Evolutionary conservation across 2,888 invertebrate species (phyloP), one percentile per base, ranked within the genome.

Genomic region (Pelosia muscerda): DNA sequence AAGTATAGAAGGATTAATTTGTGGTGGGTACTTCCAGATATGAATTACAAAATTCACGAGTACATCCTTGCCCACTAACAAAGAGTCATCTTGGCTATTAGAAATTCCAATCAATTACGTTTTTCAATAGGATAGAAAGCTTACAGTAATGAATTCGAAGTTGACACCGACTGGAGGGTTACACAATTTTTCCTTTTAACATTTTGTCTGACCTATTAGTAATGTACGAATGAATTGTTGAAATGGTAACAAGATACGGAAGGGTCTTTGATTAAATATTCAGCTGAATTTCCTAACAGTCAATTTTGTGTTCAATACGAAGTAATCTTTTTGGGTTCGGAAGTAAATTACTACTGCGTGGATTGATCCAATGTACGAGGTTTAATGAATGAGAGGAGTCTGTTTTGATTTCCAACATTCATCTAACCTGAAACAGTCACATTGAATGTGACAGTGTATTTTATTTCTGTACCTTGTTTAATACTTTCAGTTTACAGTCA

Each of bases 91-190:
- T 49, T 65, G 66, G 38, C 72, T 79, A 74, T 80, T 81, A 73
- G 79, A 80, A 80, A 77, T 75, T 77, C 72, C 79, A 80, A 79
- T 77, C 65, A 72, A 70, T 81, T 75, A 31, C 9, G 31, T 31
- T 49, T 77, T 68, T 65, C 59, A 58, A 65, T 73, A 77, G 38
- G 61, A 73, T 75, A 73, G 72, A 74, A 80, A 81, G 74, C 75
- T 68, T 64, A 79, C 74, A 75, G 77, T 81, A 80, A 80, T 81
- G 82, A 80, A 79, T 73, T 73, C 72, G 64, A 62, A 75, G 71
- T 71, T 75, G 80, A 77, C 71, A 71, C 56, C 58, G 60, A 66
- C 63, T 68, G 71, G 77, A 71, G 69, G 72, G 68, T 74, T 72
- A 73, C 65, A 57, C 59, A 22, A 49, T 64, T 62, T 74, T 69